Base-by-base conservation (phyloP, 2,888 invertebrate genomes). In the Antitype chi region DNA sequence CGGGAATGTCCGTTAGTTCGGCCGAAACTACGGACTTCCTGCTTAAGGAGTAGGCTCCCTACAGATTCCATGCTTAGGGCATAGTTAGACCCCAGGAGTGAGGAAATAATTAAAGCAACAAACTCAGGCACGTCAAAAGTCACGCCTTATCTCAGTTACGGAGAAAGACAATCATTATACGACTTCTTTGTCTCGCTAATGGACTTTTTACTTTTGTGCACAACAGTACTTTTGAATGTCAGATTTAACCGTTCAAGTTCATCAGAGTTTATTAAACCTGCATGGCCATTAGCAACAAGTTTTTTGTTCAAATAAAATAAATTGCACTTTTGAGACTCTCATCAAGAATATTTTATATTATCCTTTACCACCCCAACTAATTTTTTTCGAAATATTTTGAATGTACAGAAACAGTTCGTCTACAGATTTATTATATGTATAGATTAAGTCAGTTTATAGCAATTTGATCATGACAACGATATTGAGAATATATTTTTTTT, bases 221-320 rank as follows among this genome's bases (percentile, higher is more conserved):
- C 57, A 28, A 64, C 43, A 62, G 71, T 70, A 79, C 74, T 63
- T 69, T 74, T 80, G 38, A 76, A 80, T 70, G 74, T 63, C 71
- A 73, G 74, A 68, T 13, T 47, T 47, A 47, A 68, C 25, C 53
- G 57, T 60, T 74, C 73, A 85, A 87, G 85, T 64, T 59, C 66
- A n/a, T 57, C 57, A 74, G 13, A 60, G 69, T 43, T 66, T 55
- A 71, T 69, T 64, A 11, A 71, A 60, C 70, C 28, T 13, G 52
- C 17, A 62, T 0, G 15, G 32, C 25, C 70, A 47, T 59, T 25
- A 32, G 38, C 25, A n/a, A 57, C 20, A 53, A 32, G 23, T 28
- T 63, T 9, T 84, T 71, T 66, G 9, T 57, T 53, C 0, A 8
- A 55, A 75, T 49, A 28, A 73, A 76, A 47, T 32, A 60, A 71